Base-by-base conservation (phyloP, 1,140 invertebrate species). In the Andricus grossulariae region DNA sequence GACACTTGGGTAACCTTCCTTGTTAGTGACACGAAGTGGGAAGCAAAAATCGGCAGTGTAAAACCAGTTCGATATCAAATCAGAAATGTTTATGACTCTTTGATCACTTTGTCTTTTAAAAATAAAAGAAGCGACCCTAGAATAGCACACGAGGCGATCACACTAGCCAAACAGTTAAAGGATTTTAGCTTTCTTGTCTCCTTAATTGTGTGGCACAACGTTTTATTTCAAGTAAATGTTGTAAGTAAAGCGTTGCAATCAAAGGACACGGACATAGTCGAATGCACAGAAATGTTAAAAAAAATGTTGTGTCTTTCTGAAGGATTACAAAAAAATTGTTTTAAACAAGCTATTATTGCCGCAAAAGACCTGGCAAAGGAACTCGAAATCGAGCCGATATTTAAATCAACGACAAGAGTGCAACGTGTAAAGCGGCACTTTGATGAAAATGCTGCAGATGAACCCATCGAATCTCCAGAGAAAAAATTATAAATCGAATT, bases 131-230 rank as follows among this genome's bases (percentile, higher is more conserved):
- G 78, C 80, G 83, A 87, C 82, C 54, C 81, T 60, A 18, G 16
- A 21, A 57, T 51, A 82, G 81, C 77, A 79, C 78, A 83, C 79
- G 82, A 87, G 77, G 80, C 79, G 39, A 50, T 49, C 45, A 73
- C 39, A 70, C 71, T 78, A 60, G 73, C 19, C 3, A 76, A 81
- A 66, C 72, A 83, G 32, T 77, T 81, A 51, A 79, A 79, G 74
- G 71, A 85, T 78, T 84, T 84, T 83, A n/a, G n/a, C n/a, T n/a
- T n/a, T n/a, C n/a, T n/a, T n/a, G n/a, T n/a, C n/a, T n/a, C n/a
- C n/a, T n/a, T 87, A 76, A 76, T 85, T 71, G 81, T 87, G 79
- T 87, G 83, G 83, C 85, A 89, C 82, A 80, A 86, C 57, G 70
- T 85, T 74, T 71, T 84, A 52, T 83, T 82, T 79, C 75, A 85